A percentile compares a stretch with the other conserved stretches of the same genome.
Evolutionary conservation across 2,888 invertebrate species (phyloP).

Genomic region (Urechis unicinctus): DNA sequence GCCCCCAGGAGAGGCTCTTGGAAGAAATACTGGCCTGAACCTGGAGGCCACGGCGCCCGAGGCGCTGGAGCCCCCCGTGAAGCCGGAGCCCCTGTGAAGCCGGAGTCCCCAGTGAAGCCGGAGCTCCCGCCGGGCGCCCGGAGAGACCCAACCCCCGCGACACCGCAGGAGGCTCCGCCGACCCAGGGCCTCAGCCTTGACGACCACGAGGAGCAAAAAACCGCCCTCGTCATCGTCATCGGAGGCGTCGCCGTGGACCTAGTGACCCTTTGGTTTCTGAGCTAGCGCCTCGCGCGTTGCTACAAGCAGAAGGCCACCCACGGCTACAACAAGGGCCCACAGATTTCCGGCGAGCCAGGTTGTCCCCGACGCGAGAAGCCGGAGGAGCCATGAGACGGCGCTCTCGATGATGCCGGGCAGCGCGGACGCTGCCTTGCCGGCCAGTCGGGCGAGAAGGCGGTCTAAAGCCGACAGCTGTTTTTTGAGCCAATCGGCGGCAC

Average conservation of each 20-base stretch:
- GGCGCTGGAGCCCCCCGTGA: no score
- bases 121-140: no score
- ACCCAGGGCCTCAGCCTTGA: no score
- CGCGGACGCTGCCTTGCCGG: conserved; percentile 3
- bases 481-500: conserved; percentile 3
- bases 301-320: neutral
- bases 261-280: no score
- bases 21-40: neutral
- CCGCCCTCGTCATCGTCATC: no score
- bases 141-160: no score
- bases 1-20: neutral
- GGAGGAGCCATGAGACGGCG: conserved; percentile 4
- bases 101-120: no score
- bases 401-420: conserved; percentile 3
- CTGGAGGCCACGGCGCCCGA: neutral
- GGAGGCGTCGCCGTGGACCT: no score
- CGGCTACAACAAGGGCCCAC: neutral
- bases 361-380: neutral
- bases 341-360: neutral
- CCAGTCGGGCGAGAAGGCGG: neutral
- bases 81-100: no score
- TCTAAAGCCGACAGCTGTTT: neutral
- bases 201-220: no score
- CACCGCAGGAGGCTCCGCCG: no score
- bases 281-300: no score